A percentile compares a stretch with the other conserved stretches of the same genome.
Conservation (phyloP, 2,113 vertebrate species). For the Accipiter virgatus region DNA sequence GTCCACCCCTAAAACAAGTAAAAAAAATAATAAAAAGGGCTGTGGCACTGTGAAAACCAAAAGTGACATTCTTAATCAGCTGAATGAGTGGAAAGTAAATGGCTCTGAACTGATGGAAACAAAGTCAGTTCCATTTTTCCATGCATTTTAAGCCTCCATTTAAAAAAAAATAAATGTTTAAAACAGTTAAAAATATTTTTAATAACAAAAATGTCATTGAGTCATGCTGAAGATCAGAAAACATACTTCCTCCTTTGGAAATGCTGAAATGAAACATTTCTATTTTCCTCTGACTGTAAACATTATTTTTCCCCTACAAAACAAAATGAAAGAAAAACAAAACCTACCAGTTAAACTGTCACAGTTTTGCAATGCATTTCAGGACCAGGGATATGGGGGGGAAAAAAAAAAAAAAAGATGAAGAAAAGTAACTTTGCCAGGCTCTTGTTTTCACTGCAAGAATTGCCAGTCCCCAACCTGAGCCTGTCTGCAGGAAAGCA, state of each 20-base stretch:
- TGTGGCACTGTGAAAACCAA: background rate
- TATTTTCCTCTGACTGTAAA: rapidly evolving
- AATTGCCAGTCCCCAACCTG: background rate
- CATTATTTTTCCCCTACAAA: background rate
- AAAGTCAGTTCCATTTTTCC: background rate
- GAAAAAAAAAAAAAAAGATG: background rate
- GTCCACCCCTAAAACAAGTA: background rate
- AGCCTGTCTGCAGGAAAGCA: background rate
- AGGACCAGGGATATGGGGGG: rapidly evolving
- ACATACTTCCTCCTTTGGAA: background rate
- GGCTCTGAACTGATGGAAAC: background rate
- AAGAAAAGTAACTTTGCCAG: background rate
- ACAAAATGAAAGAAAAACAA: background rate
- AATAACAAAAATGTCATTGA: background rate
- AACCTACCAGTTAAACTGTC: rapidly evolving
- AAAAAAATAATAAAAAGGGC: background rate
- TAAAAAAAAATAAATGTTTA: background rate
- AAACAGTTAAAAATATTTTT: background rate
- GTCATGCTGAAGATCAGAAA: background rate
- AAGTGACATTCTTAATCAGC: background rate
- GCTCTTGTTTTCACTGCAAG: background rate
- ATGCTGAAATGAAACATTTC: background rate
- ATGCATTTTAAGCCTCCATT: background rate
- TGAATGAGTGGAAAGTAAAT: background rate
- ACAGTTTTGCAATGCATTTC: background rate